phyloP scores from a whole-genome alignment of 2,797 vertebrate genomes.

The Picus viridis region DNA sequence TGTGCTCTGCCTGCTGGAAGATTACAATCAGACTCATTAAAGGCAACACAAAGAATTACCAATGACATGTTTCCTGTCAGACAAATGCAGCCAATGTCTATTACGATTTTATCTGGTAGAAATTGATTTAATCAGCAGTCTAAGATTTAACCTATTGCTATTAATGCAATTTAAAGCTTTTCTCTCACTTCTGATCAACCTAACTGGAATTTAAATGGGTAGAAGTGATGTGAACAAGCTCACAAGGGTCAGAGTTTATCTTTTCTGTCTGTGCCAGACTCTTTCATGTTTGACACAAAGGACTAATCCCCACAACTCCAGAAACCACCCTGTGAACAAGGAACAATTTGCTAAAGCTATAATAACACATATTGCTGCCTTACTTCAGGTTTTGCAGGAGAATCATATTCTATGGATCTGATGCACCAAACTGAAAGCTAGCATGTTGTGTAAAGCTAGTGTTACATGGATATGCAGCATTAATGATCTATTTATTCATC shows the following conservation, averaged over 20 bases:
- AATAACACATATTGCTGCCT: not conserved
- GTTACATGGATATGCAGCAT: not conserved
- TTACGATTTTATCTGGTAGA: constrained; percentile 63
- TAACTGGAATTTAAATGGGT: constrained; percentile 42
- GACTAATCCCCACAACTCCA: constrained; percentile 1
- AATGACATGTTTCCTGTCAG: constrained; percentile 64
- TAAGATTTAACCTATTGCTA: constrained; percentile 58
- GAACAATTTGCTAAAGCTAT: constrained; percentile 34
- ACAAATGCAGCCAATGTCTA: constrained; percentile 49
- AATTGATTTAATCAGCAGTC: constrained; percentile 67
- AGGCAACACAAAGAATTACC: constrained; percentile 61
- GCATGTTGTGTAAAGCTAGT: not conserved
- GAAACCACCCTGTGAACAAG: constrained; percentile 29
- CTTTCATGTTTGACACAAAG: constrained; percentile 25
- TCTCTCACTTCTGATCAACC: constrained; percentile 36
- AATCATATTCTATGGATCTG: not conserved
- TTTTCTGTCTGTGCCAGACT: not conserved
- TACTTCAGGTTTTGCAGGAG: constrained; percentile 17
- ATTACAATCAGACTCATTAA: constrained; percentile 74
- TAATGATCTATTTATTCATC: not conserved
- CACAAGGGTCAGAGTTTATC: constrained; percentile 55
- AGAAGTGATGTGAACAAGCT: constrained; percentile 42
- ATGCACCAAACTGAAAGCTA: not conserved
- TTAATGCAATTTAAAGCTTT: constrained; percentile 67
- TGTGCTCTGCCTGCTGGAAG: constrained; percentile 58